A percentile compares a stretch with the other conserved stretches of the same genome.
Evolutionary conservation across 2,888 invertebrate genomes (phyloP).

Genomic region (Malthinus flaveolus): DNA sequence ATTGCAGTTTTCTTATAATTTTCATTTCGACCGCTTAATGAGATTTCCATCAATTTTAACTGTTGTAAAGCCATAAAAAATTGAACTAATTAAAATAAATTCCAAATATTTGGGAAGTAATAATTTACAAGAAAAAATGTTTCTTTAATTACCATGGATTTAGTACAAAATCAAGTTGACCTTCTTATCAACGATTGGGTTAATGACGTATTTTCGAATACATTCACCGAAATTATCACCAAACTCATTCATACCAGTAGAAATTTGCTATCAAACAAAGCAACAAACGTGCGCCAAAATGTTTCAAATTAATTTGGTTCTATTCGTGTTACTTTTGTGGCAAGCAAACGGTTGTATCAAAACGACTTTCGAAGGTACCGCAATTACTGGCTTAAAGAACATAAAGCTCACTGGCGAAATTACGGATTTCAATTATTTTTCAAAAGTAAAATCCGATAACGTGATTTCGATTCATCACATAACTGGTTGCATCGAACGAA

Average conservation of each 20-base stretch:
- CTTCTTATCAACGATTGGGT: conserved; percentile 5
- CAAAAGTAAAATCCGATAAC: conserved; percentile 1
- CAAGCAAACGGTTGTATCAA: conserved; percentile 11
- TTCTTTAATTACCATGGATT: background rate
- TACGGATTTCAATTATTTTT: conserved; percentile 19
- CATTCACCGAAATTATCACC: background rate
- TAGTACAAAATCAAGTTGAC: conserved; percentile 3
- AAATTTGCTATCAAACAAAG: background rate
- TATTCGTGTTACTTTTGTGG: background rate
- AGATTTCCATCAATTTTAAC: too few relatives aligned
- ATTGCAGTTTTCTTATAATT: too few relatives aligned
- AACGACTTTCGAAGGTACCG: conserved; percentile 18
- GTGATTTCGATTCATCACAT: conserved; percentile 12
- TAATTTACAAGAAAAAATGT: too few relatives aligned
- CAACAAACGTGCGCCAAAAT: background rate
- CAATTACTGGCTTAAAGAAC: conserved; percentile 12
- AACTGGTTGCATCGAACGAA: conserved; percentile 16
- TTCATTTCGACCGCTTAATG: too few relatives aligned
- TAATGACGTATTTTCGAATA: background rate
- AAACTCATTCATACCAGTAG: background rate
- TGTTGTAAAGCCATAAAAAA: too few relatives aligned
- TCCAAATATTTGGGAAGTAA: too few relatives aligned
- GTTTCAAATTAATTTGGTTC: conserved; percentile 5
- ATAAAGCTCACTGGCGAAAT: conserved; percentile 10
- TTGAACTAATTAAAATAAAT: too few relatives aligned